Base-by-base conservation (phyloP, 2,113 vertebrate genomes). In the Ia io region DNA sequence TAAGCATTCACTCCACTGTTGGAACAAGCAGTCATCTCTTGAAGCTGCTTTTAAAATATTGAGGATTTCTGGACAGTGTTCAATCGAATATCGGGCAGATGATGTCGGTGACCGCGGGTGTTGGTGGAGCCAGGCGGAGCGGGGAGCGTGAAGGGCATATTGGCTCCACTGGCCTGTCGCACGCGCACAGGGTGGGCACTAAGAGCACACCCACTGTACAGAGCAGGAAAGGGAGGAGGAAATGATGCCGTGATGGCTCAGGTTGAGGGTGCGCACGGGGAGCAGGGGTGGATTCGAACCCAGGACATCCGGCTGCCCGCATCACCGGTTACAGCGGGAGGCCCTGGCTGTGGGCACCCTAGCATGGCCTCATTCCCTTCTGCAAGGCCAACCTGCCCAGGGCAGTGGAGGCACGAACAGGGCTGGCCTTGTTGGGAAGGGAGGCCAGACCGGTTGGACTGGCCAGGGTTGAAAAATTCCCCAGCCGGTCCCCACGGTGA, bases 11-110 rank as follows among this genome's bases (percentile, higher is more conserved):
- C 90, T 95, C 37, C 40, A 65, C 51, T 67, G 11, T 61, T 61
- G 71, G 84, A 88, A 84, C 32, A 79, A 32, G n/a, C 17, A 37
- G 37, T 71, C 77, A n/a, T 67, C 83, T 80, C 93, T 65, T 40
- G 32, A 84, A 63, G 61, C 23, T 84, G 88, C 90, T 94, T 95
- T 97, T 92, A 87, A 93, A 94, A 82, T 95, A 94, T 28, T 85
- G 83, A 92, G 73, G 17, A 6, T 90, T 93, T 78, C 56, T 88
- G 85, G 84, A 83, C 28, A 10, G 35, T 12, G 77, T 90, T 95
- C 90, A 92, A 70, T 56, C 25, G 53, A 42, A 6, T 32, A 35
- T 73, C 18, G 32, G 42, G 69, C n/a, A 35, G 84, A 20, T 70
- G 17, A 69, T 42, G 92, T 59, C 40, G 14, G 17, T 25, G 49